These are phyloP conservation scores for Menidia beryllina DNA, from an alignment of 2,113 vertebrate species.

Conservation along the genomic window DNA sequence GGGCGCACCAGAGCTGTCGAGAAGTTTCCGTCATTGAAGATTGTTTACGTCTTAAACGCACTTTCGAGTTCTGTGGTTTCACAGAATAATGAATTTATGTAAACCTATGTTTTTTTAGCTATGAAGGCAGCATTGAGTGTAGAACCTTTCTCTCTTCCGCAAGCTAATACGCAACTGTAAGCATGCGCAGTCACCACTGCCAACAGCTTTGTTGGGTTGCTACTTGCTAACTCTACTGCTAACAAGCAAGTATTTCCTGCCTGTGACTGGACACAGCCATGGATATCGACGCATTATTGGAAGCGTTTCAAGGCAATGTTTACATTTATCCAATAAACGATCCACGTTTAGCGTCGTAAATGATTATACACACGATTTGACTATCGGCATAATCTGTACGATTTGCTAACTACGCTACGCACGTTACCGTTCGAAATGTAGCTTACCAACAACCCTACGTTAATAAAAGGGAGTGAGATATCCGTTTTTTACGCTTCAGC, in stretches of 20 bases:
- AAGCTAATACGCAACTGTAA: slow-evolving; percentile 22
- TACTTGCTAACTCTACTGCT: slow-evolving; percentile 71
- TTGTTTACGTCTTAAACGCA: neutral
- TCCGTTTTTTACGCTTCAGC: neutral
- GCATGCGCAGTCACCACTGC: slow-evolving; percentile 58
- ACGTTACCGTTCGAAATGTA: slow-evolving; percentile 40
- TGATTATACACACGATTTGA: too few species aligned
- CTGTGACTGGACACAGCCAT: slow-evolving; percentile 80
- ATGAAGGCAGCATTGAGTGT: neutral
- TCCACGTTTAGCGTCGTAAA: neutral
- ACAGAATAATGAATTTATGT: neutral
- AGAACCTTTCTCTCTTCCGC: slow-evolving; percentile 50
- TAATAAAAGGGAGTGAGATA: neutral
- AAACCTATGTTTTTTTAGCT: neutral
- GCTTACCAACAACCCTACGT: slow-evolving; percentile 26
- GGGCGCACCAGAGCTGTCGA: neutral
- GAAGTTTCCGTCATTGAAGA: slow-evolving; percentile 18
- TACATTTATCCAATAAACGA: slow-evolving; percentile 9
- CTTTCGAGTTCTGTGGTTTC: accelerated
- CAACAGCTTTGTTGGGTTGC: slow-evolving; percentile 66
- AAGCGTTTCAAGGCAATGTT: slow-evolving; percentile 89
- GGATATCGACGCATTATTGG: slow-evolving; percentile 90
- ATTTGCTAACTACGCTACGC: slow-evolving; percentile 52
- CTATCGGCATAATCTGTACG: neutral
- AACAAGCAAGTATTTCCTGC: slow-evolving; percentile 77